Conservation (phyloP, 2,797 vertebrate genomes). For the Lacerta viridis region DNA sequence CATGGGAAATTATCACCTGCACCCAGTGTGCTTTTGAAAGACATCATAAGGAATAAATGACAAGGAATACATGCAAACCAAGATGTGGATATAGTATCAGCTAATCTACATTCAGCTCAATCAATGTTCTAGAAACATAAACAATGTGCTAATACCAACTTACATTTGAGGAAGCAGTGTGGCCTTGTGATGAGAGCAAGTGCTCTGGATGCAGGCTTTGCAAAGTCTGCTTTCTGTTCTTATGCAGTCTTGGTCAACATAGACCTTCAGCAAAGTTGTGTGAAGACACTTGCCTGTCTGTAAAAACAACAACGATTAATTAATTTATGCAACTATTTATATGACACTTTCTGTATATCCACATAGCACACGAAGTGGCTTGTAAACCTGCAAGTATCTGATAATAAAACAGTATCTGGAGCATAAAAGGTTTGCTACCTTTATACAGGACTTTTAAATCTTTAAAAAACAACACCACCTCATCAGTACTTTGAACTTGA, state of each 20-base stretch:
- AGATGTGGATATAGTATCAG: constrained; percentile 46
- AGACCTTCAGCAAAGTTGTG: constrained; percentile 46
- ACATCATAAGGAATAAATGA: constrained; percentile 42
- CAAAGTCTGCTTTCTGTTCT: constrained; percentile 54
- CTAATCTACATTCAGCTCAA: neutral
- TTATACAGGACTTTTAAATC: neutral
- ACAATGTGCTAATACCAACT: constrained; percentile 66
- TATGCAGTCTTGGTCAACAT: constrained; percentile 8
- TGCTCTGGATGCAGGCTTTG: constrained; percentile 45
- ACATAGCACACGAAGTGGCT: neutral
- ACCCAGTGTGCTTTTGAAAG: constrained; percentile 20
- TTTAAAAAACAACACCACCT: neutral
- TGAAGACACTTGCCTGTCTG: constrained; percentile 50
- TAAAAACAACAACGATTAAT: constrained; percentile 13
- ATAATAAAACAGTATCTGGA: neutral
- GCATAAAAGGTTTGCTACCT: too few relatives aligned
- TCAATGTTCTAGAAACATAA: constrained; percentile 60
- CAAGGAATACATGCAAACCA: constrained; percentile 42
- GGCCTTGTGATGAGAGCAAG: constrained; percentile 35
- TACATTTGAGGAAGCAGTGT: constrained; percentile 48
- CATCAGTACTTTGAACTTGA: neutral
- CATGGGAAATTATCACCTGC: constrained; percentile 51
- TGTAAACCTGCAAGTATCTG: neutral
- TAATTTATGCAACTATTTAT: neutral
- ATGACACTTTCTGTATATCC: neutral